Conservation (phyloP, 2,888 invertebrate species). For the Tribolium freemani region DNA sequence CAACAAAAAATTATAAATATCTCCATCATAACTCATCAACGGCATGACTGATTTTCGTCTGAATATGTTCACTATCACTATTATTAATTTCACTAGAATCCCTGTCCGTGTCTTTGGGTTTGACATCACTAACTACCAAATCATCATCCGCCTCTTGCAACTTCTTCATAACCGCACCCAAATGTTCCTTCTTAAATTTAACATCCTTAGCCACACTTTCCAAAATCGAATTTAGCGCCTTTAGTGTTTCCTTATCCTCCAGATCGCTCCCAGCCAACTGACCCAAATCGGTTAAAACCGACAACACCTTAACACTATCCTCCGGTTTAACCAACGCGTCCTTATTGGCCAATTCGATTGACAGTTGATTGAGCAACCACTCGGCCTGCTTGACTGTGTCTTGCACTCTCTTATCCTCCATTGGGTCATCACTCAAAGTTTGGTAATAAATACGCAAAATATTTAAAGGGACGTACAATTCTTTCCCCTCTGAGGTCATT, state of each 20-base stretch:
- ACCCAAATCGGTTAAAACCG: conserved; percentile 52
- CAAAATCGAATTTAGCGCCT: conserved; percentile 52
- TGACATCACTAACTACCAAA: conserved; percentile 48
- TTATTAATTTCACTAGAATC: conserved; percentile 39
- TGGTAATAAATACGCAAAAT: conserved; percentile 65
- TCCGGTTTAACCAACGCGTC: conserved; percentile 58
- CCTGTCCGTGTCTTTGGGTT: conserved; percentile 34
- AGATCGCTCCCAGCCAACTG: conserved; percentile 40
- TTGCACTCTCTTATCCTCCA: conserved; percentile 55
- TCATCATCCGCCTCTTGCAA: conserved; percentile 48
- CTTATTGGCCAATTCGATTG: conserved; percentile 60
- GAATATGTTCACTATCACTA: conserved; percentile 42
- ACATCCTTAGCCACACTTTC: conserved; percentile 50
- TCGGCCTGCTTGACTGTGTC: conserved; percentile 62
- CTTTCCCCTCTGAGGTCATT: conserved; percentile 61
- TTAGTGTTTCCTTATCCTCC: conserved; percentile 45
- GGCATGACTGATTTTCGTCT: conserved; percentile 49
- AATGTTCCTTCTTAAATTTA: conserved; percentile 40
- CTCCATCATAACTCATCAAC: conserved; percentile 54
- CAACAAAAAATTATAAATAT: conserved; percentile 37
- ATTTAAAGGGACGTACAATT: conserved; percentile 63
- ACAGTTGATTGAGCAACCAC: conserved; percentile 64
- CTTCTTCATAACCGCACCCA: conserved; percentile 47
- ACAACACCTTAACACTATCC: conserved; percentile 44
- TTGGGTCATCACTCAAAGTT: conserved; percentile 59